Conservation (phyloP, 2,113 vertebrate species). For the Plestiodon gilberti region DNA sequence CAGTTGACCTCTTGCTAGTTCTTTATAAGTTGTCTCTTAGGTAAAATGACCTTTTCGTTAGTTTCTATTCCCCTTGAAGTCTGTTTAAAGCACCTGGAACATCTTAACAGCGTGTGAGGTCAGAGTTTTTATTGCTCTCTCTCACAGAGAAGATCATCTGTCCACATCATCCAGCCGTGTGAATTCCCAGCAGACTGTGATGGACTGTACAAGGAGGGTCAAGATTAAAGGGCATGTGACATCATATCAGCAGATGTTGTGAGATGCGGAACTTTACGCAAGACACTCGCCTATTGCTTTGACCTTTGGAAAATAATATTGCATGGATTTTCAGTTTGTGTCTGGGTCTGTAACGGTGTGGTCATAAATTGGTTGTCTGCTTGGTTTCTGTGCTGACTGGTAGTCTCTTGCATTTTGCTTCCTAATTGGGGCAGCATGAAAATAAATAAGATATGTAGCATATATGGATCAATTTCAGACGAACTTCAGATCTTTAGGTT, state of each 20-base stretch:
- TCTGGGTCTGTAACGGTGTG: neutral
- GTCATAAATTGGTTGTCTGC: neutral
- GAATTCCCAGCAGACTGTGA: constrained; percentile 10
- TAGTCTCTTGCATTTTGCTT: neutral
- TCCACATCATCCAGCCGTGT: neutral
- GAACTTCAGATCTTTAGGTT: neutral
- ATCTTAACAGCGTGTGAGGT: neutral
- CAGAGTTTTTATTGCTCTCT: constrained; percentile 14
- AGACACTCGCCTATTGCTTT: neutral
- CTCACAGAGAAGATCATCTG: neutral
- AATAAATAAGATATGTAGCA: too few relatives aligned
- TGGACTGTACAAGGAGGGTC: neutral
- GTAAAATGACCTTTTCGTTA: neutral
- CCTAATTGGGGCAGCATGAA: neutral
- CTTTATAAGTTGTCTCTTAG: neutral
- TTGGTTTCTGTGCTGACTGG: neutral
- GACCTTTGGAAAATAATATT: neutral
- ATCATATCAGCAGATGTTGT: neutral
- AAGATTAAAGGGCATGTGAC: neutral
- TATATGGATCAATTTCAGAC: too few relatives aligned
- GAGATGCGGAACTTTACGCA: neutral
- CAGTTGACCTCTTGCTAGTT: neutral
- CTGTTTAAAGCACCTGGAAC: neutral
- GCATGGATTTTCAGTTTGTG: neutral
- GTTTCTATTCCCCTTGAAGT: neutral